Evolutionary conservation across 2,113 vertebrate genomes (phyloP).

Genomic region (Candoia aspera): DNA sequence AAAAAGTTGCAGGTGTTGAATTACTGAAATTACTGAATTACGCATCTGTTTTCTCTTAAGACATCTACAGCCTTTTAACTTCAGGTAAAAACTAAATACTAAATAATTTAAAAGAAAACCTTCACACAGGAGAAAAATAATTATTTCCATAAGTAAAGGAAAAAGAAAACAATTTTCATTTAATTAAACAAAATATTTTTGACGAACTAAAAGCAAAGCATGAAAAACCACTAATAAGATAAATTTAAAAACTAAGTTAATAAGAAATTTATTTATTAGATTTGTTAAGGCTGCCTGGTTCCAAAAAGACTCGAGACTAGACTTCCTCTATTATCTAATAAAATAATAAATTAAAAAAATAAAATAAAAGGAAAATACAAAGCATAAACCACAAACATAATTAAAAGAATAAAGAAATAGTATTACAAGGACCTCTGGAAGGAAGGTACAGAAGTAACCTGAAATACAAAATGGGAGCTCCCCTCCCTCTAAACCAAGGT

Average conservation of each 20-base stretch:
- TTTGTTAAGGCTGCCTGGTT: background rate
- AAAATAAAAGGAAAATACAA: background rate
- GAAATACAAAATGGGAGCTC: background rate
- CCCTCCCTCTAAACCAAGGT: background rate
- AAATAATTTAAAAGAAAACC: background rate
- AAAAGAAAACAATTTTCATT: background rate
- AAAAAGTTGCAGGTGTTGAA: background rate
- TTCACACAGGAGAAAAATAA: background rate
- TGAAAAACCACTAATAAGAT: background rate
- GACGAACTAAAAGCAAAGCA: background rate
- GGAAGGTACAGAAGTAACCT: background rate
- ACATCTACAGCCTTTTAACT: background rate
- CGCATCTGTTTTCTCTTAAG: background rate
- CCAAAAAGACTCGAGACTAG: background rate
- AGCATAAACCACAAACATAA: background rate
- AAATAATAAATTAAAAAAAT: background rate
- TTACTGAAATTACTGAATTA: background rate
- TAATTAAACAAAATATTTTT: background rate
- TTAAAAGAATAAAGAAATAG: background rate
- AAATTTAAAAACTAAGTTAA: background rate
- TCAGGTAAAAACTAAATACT: background rate
- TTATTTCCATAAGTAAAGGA: background rate
- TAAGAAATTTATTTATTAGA: background rate
- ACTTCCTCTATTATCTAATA: background rate
- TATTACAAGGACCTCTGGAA: background rate